phyloP scores from a whole-genome alignment of 1,140 invertebrate species.

The Dendroctonus ponderosae region DNA sequence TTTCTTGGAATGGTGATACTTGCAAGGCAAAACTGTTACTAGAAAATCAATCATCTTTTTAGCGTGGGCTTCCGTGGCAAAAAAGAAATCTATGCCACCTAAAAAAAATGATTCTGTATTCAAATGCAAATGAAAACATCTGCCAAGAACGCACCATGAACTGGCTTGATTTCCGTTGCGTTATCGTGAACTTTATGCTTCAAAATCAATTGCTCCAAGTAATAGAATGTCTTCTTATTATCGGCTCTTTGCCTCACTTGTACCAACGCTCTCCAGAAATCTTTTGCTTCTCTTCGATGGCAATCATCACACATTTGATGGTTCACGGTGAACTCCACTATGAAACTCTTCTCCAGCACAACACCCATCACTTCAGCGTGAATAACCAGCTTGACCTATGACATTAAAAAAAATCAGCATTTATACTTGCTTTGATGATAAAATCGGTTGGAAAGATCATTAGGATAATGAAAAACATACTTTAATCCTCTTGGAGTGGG shows the following conservation, averaged over 20 bases:
- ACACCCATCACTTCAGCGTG: conserved; percentile 88
- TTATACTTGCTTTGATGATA: neutral
- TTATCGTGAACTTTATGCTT: conserved; percentile 93
- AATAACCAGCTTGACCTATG: conserved; percentile 89
- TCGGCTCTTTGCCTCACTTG: conserved; percentile 84
- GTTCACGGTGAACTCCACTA: conserved; percentile 89
- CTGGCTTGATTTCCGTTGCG: conserved; percentile 90
- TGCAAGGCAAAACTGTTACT: conserved; percentile 78
- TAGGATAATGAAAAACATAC: conserved; percentile 19
- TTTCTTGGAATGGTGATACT: conserved; percentile 88
- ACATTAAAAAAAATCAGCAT: conserved; percentile 32
- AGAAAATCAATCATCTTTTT: conserved; percentile 96
- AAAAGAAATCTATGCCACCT: conserved; percentile 97
- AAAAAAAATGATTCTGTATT: conserved; percentile 43
- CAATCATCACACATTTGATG: conserved; percentile 98
- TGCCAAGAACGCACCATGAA: conserved; percentile 63
- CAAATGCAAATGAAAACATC: no score
- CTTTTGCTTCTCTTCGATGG: conserved; percentile 93
- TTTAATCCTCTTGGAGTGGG: conserved; percentile 97
- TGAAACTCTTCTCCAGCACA: conserved; percentile 86
- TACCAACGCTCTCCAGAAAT: conserved; percentile 93
- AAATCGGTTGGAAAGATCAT: neutral
- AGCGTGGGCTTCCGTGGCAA: conserved; percentile 83
- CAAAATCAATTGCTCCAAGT: conserved; percentile 95
- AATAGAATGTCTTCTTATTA: conserved; percentile 98